Base-by-base conservation (phyloP, 2,797 vertebrate genomes). In the Benthosema pterotum region DNA sequence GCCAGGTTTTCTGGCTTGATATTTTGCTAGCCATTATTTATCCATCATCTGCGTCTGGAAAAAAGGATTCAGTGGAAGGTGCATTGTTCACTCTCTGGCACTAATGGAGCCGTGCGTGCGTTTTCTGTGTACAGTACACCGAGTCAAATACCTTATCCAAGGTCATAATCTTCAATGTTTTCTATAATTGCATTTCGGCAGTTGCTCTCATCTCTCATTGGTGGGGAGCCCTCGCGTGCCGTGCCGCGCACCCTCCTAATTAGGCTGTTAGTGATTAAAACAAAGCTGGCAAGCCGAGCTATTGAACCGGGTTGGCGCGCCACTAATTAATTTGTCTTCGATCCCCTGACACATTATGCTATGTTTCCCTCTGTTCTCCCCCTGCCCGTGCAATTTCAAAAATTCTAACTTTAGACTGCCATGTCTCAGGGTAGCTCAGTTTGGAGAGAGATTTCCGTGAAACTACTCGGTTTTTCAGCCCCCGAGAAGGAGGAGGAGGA, bases 281-380 rank as follows among this genome's bases (percentile, higher is more conserved):
- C 73, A 67, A 67, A 58, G 74, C 65, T 79, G 78, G 75, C 59
- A 71, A 82, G 70, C 38, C 62, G 58, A 58, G 60, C 63, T 63
- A 72, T 77, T 63, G 74, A 77, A 67, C 78, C 77, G 72, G 66
- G 72, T 73, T 79, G 74, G 61, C 68, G 70, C 76, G 73, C 67
- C 42, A 65, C 72, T 86, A 79, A 88, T 88, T 82, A 85, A 87
- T 88, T 84, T 72, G 62, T 75, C 69, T 72, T 67, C 58, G 65
- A 66, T 77, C 65, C 69, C 69, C 51, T 48, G 65, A 61, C 60
- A 60, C 64, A 58, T 69, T 53, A 56, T 53, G 56, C 63, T 65
- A 60, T 58, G 52, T 52, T 57, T 65, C 15, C 13, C 22, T 38
- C 45, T 71, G 78, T 71, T 47, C 42, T 62, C 62, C 54, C 54